Evolutionary conservation across 2,113 vertebrate species (phyloP), one percentile per base, ranked within the genome.

Genomic region (Malurus melanocephalus): DNA sequence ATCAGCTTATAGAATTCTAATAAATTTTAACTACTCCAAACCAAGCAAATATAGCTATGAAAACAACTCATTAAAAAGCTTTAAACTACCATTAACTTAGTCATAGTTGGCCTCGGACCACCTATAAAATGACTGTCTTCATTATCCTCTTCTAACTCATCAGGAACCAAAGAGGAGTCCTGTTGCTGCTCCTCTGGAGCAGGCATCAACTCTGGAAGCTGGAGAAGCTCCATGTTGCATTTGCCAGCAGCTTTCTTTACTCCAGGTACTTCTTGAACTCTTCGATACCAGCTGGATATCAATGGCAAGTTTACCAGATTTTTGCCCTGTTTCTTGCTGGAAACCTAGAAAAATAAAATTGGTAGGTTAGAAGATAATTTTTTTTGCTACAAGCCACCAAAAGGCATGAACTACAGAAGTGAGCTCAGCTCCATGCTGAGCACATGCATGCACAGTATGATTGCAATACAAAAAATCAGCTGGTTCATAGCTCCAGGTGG

Each of bases 91-190:
- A 98, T 98, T 80, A 99, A 97, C 85, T 99, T 99, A 59, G 97
- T 98, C 97, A 99, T 98, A 35, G 99, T 99, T 89, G 99, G 99
- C 88, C 99, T 98, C 23, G 99, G 99, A 66, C 99, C 99, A 67
- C 99, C 99, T 45, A 98, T 92, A 93, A 99, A 99, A 43, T 94
- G 85, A 86, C 87, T 78, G n/a, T 98, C 96, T n/a, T 87, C 89
- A 26, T 88, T 91, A 11, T 94, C 88, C 23, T 96, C 95, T 80
- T 97, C 95, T 64, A 95, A 87, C 38, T 96, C 89, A 61, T 96
- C 89, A 45, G 80, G 17, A 84, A 24, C 40, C 12, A 85, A 85
- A 65, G 11, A 48, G 8, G 76, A 42, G 46, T 79, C 46, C 80
- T 91, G 40, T 7, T 55, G 66, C 28, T 60, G 72, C 30, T 88